Evolutionary conservation across 2,113 vertebrate genomes (phyloP), one percentile per base, ranked within the genome.

Genomic region (Aldabrachelys gigantea): DNA sequence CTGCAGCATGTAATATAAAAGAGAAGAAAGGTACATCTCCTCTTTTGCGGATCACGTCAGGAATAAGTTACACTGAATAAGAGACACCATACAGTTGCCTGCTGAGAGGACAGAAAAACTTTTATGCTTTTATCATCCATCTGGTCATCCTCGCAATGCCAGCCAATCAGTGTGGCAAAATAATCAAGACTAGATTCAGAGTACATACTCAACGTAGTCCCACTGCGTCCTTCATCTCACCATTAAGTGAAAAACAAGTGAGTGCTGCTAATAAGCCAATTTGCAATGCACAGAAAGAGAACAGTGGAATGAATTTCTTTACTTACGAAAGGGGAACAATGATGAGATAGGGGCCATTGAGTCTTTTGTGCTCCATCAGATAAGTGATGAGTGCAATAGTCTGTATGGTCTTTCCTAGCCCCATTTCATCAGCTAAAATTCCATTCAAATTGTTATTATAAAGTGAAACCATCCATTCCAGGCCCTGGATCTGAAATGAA

Each of bases 381-480:
- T 99, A 99, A 76, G 99, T 99, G 98, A 99, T 99, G 81, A 99
- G 99, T 25, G 99, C 99, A 91, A 99, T 99, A 94, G 99, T 99
- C 96, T 99, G 99, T 97, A 99, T 99, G 95, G 99, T 99, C 97
- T 99, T 99, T 93, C 99, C 99, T 2, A 99, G 98, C 25, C 99
- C 99, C 99, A 99, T 99, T 97, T 99, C 99, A 92, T 99, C 99
- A 76, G 99, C 99, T 97, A 99, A 98, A 98, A 99, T 99, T 91
- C 99, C 99, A 75, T 99, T 99, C 84, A 99, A 97, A 97, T 99
- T 99, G 98, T 99, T 99, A 98, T 99, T 99, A 97, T 99, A 99
- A 65, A 99, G 97, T 29, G 99, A 99, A 97, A 99, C 99, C 99
- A 99, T 99, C 99, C 99, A 99, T 96, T 99, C 99, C 95, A 99